These are phyloP conservation scores for Ditula angustiorana DNA, from an alignment of 2,888 invertebrate species.

Conservation along the genomic window DNA sequence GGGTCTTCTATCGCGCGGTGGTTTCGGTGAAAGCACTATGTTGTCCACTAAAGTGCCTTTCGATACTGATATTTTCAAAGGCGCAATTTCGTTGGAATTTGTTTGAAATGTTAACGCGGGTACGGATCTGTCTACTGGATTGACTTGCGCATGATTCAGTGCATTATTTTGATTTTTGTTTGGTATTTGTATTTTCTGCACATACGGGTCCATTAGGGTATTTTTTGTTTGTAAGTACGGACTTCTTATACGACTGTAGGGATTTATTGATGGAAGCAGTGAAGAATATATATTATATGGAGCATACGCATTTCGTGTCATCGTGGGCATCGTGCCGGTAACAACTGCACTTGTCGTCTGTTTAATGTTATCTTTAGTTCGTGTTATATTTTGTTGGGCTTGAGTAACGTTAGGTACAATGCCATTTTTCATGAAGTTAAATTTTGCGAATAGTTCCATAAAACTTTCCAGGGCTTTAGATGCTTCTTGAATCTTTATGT, in stretches of 20 bases:
- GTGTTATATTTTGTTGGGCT: constrained; percentile 15
- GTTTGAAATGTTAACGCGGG: constrained; percentile 68
- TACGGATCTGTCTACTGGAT: background rate
- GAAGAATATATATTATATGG: background rate
- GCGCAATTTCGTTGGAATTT: constrained; percentile 66
- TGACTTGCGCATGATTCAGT: background rate
- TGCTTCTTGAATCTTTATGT: constrained; percentile 43
- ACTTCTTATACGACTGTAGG: background rate
- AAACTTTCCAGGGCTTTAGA: constrained; percentile 57
- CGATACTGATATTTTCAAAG: constrained; percentile 61
- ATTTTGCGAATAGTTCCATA: constrained; percentile 60
- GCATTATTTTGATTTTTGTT: background rate
- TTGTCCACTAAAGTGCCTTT: constrained; percentile 52
- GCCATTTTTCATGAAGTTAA: constrained; percentile 53
- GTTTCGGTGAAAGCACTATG: constrained; percentile 60
- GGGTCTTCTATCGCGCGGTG: constrained; percentile 29
- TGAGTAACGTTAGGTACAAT: background rate
- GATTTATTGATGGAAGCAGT: background rate
- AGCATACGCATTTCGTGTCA: background rate
- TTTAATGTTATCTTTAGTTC: background rate
- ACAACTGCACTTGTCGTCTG: background rate
- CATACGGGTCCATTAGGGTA: background rate
- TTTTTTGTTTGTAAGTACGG: background rate
- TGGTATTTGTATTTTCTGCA: background rate
- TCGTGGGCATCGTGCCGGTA: background rate